Evolutionary conservation across 2,888 invertebrate species (phyloP), one percentile per base, ranked within the genome.

Genomic region (Acrocyrtus sp.): DNA sequence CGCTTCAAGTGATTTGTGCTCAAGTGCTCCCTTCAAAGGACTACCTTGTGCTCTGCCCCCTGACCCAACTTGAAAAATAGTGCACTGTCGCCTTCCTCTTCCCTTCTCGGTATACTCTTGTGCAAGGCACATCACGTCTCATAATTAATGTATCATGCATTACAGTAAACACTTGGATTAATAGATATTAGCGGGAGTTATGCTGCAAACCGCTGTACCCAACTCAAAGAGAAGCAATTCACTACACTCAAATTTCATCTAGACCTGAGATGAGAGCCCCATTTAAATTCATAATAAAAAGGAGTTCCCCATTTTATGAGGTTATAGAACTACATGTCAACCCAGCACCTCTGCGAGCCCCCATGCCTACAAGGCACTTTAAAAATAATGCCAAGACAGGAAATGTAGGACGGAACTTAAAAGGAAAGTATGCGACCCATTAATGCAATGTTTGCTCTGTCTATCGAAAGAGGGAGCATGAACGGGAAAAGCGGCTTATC

Each of bases 1-100:
- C n/a, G 17, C 45, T 58, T 58, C 58, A 45, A 58, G 47, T 58
- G 58, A 58, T 58, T 58, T 58, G 58, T 58, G 58, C 58, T 58
- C 58, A 47, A 58, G 58, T 58, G 45, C 19, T 43, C 45, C 6
- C 27, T 58, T 45, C 27, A 58, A 27, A 58, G n/a, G 45, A 43
- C 45, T 27, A 58, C 43, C 4, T 8, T 19, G 45, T 6, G 10
- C 24, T 22, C 8, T 21, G 21, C n/a, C 43, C 12, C 43, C 17
- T 43, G 17, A 17, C 6, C 17, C 43, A 3, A 6, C 15, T n/a
- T n/a, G 15, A n/a, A 43, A 3, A 43, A 43, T n/a, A 2, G 15
- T n/a, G 43, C 6, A n/a, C n/a, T 43, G 43, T 43, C n/a, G 43
- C 3, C 17, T 2, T 43, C 43, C 15, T 43, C 17, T n/a, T n/a